Evolutionary conservation across 2,113 vertebrate species (phyloP).

Genomic region (Tachuris rubrigastra): DNA sequence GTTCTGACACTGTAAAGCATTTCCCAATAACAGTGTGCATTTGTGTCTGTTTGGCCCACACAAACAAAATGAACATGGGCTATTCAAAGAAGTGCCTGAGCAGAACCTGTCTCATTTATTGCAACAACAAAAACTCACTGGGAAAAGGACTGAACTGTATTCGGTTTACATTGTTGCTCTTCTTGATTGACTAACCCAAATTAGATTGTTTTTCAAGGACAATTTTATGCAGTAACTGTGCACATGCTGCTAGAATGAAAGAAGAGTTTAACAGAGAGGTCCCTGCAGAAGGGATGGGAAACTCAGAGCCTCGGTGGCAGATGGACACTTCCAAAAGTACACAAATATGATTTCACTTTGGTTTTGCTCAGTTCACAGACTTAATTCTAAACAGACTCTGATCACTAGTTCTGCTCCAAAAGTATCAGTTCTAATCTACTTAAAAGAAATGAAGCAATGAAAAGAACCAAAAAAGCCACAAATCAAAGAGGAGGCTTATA

Average conservation of each 20-base stretch:
- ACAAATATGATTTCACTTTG: not conserved
- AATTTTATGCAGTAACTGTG: not conserved
- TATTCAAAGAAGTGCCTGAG: not conserved
- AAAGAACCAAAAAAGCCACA: not conserved
- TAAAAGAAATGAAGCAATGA: not conserved
- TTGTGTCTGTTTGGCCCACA: rapidly evolving
- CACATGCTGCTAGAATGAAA: not conserved
- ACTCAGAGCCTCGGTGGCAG: not conserved
- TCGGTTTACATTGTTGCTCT: not conserved
- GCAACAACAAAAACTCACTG: not conserved
- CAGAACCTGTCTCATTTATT: not conserved
- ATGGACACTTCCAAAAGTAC: not conserved
- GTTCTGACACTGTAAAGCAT: not conserved
- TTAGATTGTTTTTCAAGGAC: not conserved
- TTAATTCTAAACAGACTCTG: not conserved
- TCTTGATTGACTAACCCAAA: not conserved
- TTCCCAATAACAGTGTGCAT: not conserved
- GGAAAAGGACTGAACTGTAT: not conserved
- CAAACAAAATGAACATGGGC: not conserved
- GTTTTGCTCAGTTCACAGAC: not conserved
- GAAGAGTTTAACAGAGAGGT: not conserved
- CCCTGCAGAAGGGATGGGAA: not conserved
- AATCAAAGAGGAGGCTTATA: not conserved
- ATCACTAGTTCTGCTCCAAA: not conserved
- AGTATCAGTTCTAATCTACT: not conserved